Evolutionary conservation across 2,797 vertebrate species (phyloP), one percentile per base, ranked within the genome.

Genomic region (Amblyopsis hoosieri): DNA sequence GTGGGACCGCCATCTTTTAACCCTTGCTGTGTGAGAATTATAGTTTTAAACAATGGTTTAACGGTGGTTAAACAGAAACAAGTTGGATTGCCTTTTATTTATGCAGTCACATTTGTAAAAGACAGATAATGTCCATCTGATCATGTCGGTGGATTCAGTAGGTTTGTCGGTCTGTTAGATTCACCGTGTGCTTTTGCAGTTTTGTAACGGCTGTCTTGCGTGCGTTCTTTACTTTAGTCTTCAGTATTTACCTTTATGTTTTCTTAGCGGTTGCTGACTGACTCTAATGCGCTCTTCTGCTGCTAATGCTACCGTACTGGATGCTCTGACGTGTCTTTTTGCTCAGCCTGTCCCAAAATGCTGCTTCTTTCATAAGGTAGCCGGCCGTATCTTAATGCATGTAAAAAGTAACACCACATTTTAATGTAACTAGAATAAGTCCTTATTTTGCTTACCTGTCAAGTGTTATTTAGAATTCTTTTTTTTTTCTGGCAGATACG

Each of bases 351-450:
- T 80, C 78, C 86, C 84, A 83, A 87, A 87, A 91, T 84, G 89
- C 86, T 92, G 89, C 90, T 92, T 90, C 76, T 85, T 85, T 90
- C 85, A 80, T 70, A 89, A 85, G 83, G 74, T 79, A 74, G 80
- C 89, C 88, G 84, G 83, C 87, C 88, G 87, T 91, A 88, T 89
- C 69, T 80, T 83, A 90, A 81, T 90, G 89, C 90, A 91, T 86
- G 89, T 88, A 78, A 80, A 75, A 74, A 76, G 67, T 77, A 83
- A 86, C 80, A 82, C 72, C 62, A 74, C 76, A 80, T 75, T 77
- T 83, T 72, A 75, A 81, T 75, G 80, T 82, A 87, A 78, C 76
- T 74, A 81, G 73, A 77, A 70, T 87, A 83, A 82, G 73, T 83
- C 80, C 73, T 83, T 82, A 67, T 78, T 88, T 88, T 75, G 86